phyloP scores from a whole-genome alignment of 1,140 invertebrate genomes.

The Lepidurus apus region DNA sequence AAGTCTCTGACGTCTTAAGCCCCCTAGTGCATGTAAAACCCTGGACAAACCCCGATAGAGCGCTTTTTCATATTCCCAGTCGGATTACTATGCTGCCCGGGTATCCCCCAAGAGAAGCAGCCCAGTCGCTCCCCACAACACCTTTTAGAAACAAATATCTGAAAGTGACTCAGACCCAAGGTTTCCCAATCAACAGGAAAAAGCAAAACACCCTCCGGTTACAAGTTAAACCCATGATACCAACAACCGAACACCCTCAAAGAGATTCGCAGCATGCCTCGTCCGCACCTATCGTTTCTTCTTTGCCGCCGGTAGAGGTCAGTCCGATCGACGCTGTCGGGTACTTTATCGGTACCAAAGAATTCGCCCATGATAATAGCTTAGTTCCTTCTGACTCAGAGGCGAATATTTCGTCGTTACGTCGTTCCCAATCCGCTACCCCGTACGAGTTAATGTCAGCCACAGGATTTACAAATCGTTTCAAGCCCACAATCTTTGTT shows the following conservation, averaged over 20 bases:
- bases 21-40: background rate
- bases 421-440: background rate
- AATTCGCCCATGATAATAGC: background rate
- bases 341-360: background rate
- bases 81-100: background rate
- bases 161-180: background rate
- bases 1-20: background rate
- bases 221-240: background rate
- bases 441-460: background rate
- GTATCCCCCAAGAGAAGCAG: background rate
- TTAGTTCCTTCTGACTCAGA: background rate
- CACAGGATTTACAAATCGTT: background rate
- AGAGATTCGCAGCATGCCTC: background rate
- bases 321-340: background rate
- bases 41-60: background rate
- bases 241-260: background rate
- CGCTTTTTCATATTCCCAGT: background rate
- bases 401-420: background rate
- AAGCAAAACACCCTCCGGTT: background rate
- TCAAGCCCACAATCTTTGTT: background rate
- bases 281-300: background rate
- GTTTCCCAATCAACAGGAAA: background rate
- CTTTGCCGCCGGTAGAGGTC: background rate
- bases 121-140: background rate
- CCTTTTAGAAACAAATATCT: background rate